Evolutionary conservation across 2,113 vertebrate species (phyloP), one percentile per base, ranked within the genome.

Genomic region (Cisticola juncidis): DNA sequence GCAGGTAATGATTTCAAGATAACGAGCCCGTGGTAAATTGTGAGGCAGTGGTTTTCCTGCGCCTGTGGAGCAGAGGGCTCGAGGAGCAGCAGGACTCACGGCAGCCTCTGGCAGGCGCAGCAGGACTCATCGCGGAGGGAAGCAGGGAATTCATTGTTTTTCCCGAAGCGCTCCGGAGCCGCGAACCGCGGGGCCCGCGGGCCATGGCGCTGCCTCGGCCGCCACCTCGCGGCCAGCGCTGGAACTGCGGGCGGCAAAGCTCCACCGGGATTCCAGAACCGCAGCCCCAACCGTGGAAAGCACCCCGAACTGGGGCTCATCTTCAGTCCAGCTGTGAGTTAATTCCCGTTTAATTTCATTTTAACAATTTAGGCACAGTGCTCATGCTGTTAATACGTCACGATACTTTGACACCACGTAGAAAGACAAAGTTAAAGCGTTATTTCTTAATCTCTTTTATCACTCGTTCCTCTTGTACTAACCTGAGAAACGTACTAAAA

Each of bases 51-150:
- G 3, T 5, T 76, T 88, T 25, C 12, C 47, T 22, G 2, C 23
- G 45, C 5, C 8, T 3, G 45, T 0, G 5, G 61, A 23, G 47
- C 51, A 18, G 6, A 36, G 45, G 50, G 3, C 3, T 1, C 19
- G 1, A 12, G 47, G 56, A 24, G 6, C 65, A 10, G 57, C 0
- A 1, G 2, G 6, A 0, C 21, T 1, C 54, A 0, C 4, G 0
- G 4, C 0, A 18, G 48, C 10, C 70, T 1, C 48, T 8, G 69
- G 9, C 17, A 24, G 8, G 36, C 35, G 66, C 54, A 2, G 7
- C 0, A 6, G 70, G 29, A 28, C 8, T 4, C 42, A 12, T 0
- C 6, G 8, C 0, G 7, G 26, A 1, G 25, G 42, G 42, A 20
- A 1, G 9, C 35, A 3, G 20, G 57, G 6, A 5, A 4, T 1